Evolutionary conservation across 1,140 invertebrate genomes (phyloP).

Genomic region (Leptoteleia sp.): DNA sequence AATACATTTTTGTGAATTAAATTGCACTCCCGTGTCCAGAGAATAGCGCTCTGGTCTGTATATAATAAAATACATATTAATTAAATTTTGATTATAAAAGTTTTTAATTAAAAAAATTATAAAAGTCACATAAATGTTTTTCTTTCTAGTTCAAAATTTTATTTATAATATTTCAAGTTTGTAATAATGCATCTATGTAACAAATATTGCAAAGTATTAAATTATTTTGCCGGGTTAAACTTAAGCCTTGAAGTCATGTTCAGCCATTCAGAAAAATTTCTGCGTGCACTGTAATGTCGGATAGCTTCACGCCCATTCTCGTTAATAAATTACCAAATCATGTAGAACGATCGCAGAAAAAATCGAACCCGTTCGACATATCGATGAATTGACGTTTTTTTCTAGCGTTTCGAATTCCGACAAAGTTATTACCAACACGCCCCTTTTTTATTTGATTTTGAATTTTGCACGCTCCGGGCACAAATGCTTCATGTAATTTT

Average conservation of each 20-base stretch:
- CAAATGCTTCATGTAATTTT: conserved; percentile 80
- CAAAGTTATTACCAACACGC: conserved; percentile 63
- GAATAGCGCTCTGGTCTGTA: too few relatives aligned
- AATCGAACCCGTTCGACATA: conserved; percentile 66
- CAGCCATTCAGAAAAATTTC: conserved; percentile 18
- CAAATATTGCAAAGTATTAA: background rate
- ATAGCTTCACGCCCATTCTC: conserved; percentile 43
- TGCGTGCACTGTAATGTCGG: conserved; percentile 29
- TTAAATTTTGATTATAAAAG: too few relatives aligned
- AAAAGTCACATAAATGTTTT: too few relatives aligned
- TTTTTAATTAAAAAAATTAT: too few relatives aligned
- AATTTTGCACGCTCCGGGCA: conserved; percentile 75
- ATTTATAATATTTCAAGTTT: too few relatives aligned
- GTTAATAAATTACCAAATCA: conserved; percentile 78
- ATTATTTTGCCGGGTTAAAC: background rate
- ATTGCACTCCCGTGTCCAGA: too few relatives aligned
- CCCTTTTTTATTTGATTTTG: conserved; percentile 80
- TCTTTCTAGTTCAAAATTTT: too few relatives aligned
- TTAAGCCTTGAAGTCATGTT: conserved; percentile 1
- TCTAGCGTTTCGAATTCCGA: conserved; percentile 49
- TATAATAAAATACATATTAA: too few relatives aligned
- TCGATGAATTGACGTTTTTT: conserved; percentile 57
- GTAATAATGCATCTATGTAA: too few relatives aligned
- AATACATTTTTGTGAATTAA: too few relatives aligned
- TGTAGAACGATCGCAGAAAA: conserved; percentile 71